Evolutionary conservation across 1,140 invertebrate species (phyloP).

Genomic region (Sinonovacula constricta): DNA sequence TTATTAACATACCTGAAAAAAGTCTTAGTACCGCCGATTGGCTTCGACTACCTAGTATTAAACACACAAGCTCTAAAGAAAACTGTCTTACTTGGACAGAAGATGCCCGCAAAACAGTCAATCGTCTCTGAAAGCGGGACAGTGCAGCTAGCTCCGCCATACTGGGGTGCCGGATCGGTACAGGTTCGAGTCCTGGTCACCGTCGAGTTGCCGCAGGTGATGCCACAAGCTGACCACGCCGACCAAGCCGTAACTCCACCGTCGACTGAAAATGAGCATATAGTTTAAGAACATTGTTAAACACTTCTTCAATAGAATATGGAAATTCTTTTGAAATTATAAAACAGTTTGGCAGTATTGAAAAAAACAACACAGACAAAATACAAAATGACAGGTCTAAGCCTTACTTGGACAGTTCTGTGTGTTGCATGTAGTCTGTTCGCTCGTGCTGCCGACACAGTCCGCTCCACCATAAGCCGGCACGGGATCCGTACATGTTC

Average conservation of each 20-base stretch:
- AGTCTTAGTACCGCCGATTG: too few relatives aligned
- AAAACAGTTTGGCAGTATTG: too few relatives aligned
- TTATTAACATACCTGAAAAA: too few relatives aligned
- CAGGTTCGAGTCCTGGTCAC: constrained; percentile 81
- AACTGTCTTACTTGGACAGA: background rate
- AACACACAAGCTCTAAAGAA: too few relatives aligned
- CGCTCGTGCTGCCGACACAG: background rate
- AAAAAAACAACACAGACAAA: too few relatives aligned
- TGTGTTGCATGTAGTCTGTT: background rate
- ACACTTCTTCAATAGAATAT: too few relatives aligned
- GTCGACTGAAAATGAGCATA: constrained; percentile 62
- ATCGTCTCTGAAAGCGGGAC: background rate
- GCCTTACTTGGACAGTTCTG: constrained; percentile 21
- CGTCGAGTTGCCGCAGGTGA: constrained; percentile 82
- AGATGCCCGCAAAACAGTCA: background rate
- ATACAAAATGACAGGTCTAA: too few relatives aligned
- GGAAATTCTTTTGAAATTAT: too few relatives aligned
- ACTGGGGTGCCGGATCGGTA: background rate
- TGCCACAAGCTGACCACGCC: constrained; percentile 76
- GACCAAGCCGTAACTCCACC: constrained; percentile 43
- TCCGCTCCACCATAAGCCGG: background rate
- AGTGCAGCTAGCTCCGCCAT: background rate
- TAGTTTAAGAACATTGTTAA: too few relatives aligned
- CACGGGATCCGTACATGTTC: constrained; percentile 3
- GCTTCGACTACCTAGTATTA: too few relatives aligned